Conservation (phyloP, 2,888 invertebrate species). For the Pristionchus arcanus region DNA sequence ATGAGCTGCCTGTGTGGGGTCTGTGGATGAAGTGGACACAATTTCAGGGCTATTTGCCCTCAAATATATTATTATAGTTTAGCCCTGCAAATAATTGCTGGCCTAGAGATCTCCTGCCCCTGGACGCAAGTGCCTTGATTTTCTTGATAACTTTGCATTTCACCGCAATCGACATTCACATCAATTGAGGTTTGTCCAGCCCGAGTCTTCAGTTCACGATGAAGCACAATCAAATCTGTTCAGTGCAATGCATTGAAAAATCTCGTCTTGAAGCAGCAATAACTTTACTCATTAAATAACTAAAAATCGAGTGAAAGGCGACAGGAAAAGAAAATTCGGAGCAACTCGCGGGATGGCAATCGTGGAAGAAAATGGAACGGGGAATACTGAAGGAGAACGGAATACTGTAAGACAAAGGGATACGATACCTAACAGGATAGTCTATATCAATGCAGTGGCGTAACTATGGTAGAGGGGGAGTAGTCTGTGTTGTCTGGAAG, state of each 20-base stretch:
- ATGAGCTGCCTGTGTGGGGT: not conserved
- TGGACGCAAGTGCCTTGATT: too few relatives aligned
- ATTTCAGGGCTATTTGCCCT: not conserved
- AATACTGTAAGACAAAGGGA: not conserved
- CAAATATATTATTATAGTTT: not conserved
- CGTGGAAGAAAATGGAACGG: not conserved
- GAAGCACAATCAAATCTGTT: not conserved
- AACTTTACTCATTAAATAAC: slow-evolving; percentile 43
- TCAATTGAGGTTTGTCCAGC: not conserved
- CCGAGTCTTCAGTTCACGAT: not conserved
- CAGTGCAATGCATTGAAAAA: not conserved
- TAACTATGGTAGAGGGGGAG: not conserved
- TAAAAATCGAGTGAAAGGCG: not conserved
- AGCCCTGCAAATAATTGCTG: too few relatives aligned
- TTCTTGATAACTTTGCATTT: too few relatives aligned
- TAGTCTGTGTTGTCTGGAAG: not conserved
- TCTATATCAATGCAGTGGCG: slow-evolving; percentile 20
- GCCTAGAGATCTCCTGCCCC: too few relatives aligned
- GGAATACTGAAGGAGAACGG: not conserved
- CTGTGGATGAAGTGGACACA: not conserved
- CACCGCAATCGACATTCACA: not conserved
- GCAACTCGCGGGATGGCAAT: slow-evolving; percentile 40
- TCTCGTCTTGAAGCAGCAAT: not conserved
- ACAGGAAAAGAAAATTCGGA: not conserved
- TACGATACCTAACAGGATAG: slow-evolving; percentile 36